A percentile compares a stretch with the other conserved stretches of the same genome.
Evolutionary conservation across 1,140 invertebrate species (phyloP).

Genomic region (Brevipalpus yothersi): DNA sequence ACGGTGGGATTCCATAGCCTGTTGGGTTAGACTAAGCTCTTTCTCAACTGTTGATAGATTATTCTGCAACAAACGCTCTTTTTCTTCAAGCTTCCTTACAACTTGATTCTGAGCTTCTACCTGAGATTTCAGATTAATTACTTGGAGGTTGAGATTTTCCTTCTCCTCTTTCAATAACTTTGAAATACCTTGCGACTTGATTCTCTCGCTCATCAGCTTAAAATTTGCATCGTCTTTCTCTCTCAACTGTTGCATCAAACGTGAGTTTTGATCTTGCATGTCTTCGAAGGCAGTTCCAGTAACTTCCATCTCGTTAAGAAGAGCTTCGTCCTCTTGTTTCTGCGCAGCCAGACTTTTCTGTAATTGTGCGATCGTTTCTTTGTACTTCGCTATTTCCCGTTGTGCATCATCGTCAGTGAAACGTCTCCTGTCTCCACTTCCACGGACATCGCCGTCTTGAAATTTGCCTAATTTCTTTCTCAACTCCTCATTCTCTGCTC

Average conservation of each 20-base stretch:
- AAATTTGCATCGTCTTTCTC: conserved; percentile 99
- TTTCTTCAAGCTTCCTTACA: conserved; percentile 82
- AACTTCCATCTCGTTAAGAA: conserved; percentile 96
- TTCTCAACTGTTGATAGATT: conserved; percentile 81
- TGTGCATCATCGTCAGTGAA: conserved; percentile 81
- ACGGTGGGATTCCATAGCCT: conserved; percentile 93
- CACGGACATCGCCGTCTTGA: conserved; percentile 37
- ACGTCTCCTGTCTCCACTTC: conserved; percentile 43
- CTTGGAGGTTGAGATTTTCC: conserved; percentile 63
- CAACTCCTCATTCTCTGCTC: conserved; percentile 68
- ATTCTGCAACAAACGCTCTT: conserved; percentile 76
- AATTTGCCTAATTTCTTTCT: conserved; percentile 21
- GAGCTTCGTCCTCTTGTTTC: conserved; percentile 86
- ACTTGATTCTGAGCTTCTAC: conserved; percentile 88
- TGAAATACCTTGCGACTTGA: conserved; percentile 87
- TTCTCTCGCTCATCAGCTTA: conserved; percentile 92
- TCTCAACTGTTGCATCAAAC: conserved; percentile 76
- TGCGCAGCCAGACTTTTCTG: conserved; percentile 33
- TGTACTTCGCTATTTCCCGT: conserved; percentile 76
- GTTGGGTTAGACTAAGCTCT: conserved; percentile 62
- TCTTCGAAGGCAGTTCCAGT: conserved; percentile 97
- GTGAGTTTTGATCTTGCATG: conserved; percentile 94
- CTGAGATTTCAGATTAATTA: conserved; percentile 57
- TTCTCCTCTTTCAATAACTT: conserved; percentile 84
- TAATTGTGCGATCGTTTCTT: conserved; percentile 42